Percentiles rank a stretch among this genome's conserved stretches.
These are phyloP conservation scores for Zosterops borbonicus DNA, from an alignment of 2,113 vertebrate species.

Conservation along the genomic window DNA sequence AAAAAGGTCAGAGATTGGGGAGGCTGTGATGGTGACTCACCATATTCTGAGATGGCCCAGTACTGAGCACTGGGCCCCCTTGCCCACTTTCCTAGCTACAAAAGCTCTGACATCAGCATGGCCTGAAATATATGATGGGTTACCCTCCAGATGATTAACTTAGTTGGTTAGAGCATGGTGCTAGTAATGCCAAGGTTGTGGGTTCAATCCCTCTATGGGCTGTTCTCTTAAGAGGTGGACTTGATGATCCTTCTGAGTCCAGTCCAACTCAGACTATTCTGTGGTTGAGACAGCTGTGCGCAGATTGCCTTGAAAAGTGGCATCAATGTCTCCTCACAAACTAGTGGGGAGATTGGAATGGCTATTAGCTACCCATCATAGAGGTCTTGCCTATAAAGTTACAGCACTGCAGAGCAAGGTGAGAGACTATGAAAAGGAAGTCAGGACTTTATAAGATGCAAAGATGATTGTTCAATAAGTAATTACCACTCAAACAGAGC, in stretches of 20 bases:
- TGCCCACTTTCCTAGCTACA: neutral
- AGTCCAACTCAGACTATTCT: neutral
- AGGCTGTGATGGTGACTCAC: neutral
- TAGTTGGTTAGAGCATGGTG: neutral
- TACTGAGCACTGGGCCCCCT: neutral
- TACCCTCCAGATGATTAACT: neutral
- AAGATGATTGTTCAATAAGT: too few relatives aligned
- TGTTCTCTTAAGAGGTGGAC: neutral
- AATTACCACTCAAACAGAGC: too few relatives aligned
- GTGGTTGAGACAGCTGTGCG: neutral
- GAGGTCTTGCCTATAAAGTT: neutral
- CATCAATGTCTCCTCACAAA: neutral
- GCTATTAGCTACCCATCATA: neutral
- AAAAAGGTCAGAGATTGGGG: neutral
- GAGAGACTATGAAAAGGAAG: too few relatives aligned
- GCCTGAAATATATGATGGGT: neutral
- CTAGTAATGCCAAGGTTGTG: neutral
- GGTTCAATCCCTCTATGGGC: neutral
- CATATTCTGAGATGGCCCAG: neutral
- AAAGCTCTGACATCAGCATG: neutral
- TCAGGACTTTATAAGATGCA: too few relatives aligned
- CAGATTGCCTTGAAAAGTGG: neutral
- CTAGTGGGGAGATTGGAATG: neutral
- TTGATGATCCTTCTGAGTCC: neutral
- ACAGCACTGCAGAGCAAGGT: neutral